phyloP scores from a whole-genome alignment of 2,797 vertebrate genomes.

The Adelosebastes latens region DNA sequence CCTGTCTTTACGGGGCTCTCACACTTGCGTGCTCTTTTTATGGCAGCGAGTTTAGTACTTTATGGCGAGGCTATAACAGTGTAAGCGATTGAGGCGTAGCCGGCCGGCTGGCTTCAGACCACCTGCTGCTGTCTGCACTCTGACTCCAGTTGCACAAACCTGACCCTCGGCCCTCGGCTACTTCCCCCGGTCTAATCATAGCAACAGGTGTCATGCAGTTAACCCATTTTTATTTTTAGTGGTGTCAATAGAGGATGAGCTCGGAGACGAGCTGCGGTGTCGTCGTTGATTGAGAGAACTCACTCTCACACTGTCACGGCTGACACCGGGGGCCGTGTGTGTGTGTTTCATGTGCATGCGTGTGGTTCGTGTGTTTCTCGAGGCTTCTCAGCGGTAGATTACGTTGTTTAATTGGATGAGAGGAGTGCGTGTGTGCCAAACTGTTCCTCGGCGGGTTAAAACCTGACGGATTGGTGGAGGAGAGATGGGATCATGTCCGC shows the following conservation, averaged over 20 bases:
- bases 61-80: slow-evolving; percentile 34
- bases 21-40: slow-evolving; percentile 35
- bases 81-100: slow-evolving; percentile 19
- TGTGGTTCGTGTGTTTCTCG: slow-evolving; percentile 8
- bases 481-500: slow-evolving; percentile 57
- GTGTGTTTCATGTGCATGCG: neutral
- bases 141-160: slow-evolving; percentile 67
- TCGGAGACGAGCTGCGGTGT: neutral
- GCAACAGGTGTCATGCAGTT: slow-evolving; percentile 71
- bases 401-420: slow-evolving; percentile 64
- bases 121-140: slow-evolving; percentile 45
- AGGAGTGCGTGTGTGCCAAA: slow-evolving; percentile 5
- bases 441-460: slow-evolving; percentile 17
- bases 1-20: slow-evolving; percentile 23
- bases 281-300: slow-evolving; percentile 11
- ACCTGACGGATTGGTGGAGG: slow-evolving; percentile 30
- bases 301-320: neutral
- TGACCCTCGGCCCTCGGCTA: slow-evolving; percentile 52
- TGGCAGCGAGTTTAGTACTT: slow-evolving; percentile 32
- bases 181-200: slow-evolving; percentile 71
- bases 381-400: slow-evolving; percentile 7
- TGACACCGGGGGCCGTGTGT: neutral
- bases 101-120: slow-evolving; percentile 22
- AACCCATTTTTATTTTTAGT: slow-evolving; percentile 77
- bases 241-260: slow-evolving; percentile 65